A percentile compares a stretch with the other conserved stretches of the same genome.
Evolutionary conservation across 1,140 invertebrate genomes (phyloP).

Genomic region (Bombus pyrosoma): DNA sequence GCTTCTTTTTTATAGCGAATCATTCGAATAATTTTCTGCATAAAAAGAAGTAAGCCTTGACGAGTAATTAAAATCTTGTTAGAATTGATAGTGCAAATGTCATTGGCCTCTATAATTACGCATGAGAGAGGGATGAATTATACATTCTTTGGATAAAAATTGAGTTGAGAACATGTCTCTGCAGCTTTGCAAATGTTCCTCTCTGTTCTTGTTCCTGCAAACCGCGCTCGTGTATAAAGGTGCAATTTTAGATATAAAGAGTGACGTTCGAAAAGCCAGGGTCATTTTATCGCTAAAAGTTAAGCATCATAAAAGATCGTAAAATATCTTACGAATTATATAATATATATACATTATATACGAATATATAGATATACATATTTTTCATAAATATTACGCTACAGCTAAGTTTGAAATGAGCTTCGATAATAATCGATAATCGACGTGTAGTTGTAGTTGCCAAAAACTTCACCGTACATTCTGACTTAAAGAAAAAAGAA

Average conservation of each 20-base stretch:
- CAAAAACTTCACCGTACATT: slow-evolving; percentile 18
- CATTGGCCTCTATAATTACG: neutral
- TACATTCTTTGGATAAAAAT: slow-evolving; percentile 6
- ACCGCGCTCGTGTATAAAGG: slow-evolving; percentile 36
- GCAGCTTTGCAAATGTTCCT: neutral
- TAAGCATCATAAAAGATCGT: neutral
- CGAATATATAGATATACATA: neutral
- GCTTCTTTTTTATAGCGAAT: neutral
- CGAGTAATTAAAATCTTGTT: neutral
- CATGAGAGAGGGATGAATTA: neutral
- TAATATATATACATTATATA: slow-evolving; percentile 18
- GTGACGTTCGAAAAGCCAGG: slow-evolving; percentile 20
- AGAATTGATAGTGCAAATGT: neutral
- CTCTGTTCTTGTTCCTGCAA: slow-evolving; percentile 41
- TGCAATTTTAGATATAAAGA: slow-evolving; percentile 46
- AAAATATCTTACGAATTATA: neutral
- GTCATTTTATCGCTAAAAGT: slow-evolving; percentile 18
- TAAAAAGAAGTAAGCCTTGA: neutral
- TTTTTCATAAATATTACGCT: slow-evolving; percentile 19
- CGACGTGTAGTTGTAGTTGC: neutral
- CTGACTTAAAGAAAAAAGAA: neutral
- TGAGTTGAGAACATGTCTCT: neutral
- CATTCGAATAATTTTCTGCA: neutral
- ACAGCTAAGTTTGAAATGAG: slow-evolving; percentile 5
- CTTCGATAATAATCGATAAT: slow-evolving; percentile 20